Conservation (phyloP, 2,113 vertebrate species). For the Myotis davidii region DNA sequence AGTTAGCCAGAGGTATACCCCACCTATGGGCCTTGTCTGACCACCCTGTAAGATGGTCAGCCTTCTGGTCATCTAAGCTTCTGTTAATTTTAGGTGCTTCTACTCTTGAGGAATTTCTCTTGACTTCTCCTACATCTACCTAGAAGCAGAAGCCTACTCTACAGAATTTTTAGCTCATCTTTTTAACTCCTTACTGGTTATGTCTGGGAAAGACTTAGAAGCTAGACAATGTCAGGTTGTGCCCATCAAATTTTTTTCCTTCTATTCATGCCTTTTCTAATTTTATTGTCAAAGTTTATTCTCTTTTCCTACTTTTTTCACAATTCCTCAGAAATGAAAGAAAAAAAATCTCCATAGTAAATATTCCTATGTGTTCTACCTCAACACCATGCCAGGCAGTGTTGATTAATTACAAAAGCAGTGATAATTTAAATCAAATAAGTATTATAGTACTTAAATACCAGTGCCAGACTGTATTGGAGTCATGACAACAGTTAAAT, state of each 20-base stretch:
- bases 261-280: background rate
- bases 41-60: background rate
- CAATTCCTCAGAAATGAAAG: background rate
- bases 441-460: background rate
- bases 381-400: background rate
- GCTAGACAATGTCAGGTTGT: background rate
- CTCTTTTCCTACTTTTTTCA: background rate
- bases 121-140: background rate
- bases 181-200: background rate
- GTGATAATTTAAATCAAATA: background rate
- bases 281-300: background rate
- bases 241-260: background rate
- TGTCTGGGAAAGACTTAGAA: background rate
- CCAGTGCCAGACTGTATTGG: background rate
- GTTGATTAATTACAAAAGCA: background rate
- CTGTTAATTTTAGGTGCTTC: background rate
- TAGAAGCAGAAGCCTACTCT: background rate
- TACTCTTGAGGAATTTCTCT: slow-evolving; percentile 7
- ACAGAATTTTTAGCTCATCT: background rate
- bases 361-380: background rate
- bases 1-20: background rate
- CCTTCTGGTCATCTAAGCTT: background rate
- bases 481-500: slow-evolving; percentile 3
- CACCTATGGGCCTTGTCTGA: background rate
- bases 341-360: background rate